Base-by-base conservation (phyloP, 2,888 invertebrate genomes). In the Caenorhabditis drosophilae region DNA sequence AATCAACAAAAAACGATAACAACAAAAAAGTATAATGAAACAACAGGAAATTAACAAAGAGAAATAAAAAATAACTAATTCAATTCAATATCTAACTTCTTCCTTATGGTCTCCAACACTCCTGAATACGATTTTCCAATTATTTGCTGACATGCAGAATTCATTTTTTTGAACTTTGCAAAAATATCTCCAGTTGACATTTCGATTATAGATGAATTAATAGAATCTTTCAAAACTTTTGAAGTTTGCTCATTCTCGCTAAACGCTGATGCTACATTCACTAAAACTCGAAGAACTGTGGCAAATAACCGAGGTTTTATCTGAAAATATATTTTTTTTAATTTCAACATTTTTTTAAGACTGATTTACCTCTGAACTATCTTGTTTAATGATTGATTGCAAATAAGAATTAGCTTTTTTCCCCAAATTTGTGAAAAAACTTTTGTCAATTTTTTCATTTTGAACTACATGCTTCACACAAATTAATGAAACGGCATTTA, bases 231-330 rank as follows among this genome's bases (percentile, higher is more conserved):
- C 12, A 64, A 50, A 2, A 34, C 20, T 15, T 53, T 36, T 25
- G 51, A 36, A 20, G 51, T 47, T 42, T 66, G 51, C 15, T 66
- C 66, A 20, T 66, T 48, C 12, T 51, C 38, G 34, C 47, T 35
- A 42, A 66, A 31, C 18, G 41, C 27, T 3, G 26, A 15, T 0
- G 61, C 35, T n/a, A 63, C 35, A 26, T 60, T 57, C 20, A 53
- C 41, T 16, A 75, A n/a, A 1, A 73, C 27, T 34, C 66, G 63
- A 34, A 75, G 63, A 6, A 73, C 64, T 16, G 64, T 60, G 31
- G 70, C 73, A 25, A 75, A 67, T 15, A 75, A 68, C 12, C 75
- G 59, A 2, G 73, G 75, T 47, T 75, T 73, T 27, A 72, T 23
- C 62, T 69, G 54, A 12, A 55, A 51, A 38, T 22, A 31, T 6